Percentiles rank a stretch among this genome's conserved stretches.
Conservation (phyloP, 2,797 vertebrate genomes). For the Gambelia wislizenii region DNA sequence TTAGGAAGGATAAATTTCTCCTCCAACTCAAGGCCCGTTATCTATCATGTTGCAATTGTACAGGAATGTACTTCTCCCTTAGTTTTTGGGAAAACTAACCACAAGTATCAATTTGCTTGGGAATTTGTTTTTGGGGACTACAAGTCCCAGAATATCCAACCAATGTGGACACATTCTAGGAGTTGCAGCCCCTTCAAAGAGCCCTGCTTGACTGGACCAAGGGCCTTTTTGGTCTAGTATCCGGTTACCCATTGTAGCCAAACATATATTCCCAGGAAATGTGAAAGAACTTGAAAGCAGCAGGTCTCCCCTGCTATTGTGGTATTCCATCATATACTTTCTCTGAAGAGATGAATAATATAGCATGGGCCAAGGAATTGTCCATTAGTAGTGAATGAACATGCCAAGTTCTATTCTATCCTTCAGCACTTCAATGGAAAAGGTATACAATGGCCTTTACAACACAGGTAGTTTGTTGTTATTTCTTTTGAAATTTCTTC, state of each 20-base stretch:
- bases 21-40: too few species aligned
- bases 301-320: background rate
- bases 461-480: background rate
- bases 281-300: background rate
- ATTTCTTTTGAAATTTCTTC: background rate
- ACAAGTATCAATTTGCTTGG: background rate
- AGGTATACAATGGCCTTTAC: background rate
- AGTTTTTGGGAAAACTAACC: too few species aligned
- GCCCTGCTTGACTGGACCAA: background rate
- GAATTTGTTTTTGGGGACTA: background rate
- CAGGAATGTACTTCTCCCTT: too few species aligned
- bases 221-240: background rate
- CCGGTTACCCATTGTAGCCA: background rate
- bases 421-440: constrained; percentile 25
- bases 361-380: background rate
- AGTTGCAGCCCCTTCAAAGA: background rate
- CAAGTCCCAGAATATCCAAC: background rate
- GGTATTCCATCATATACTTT: background rate
- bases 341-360: background rate
- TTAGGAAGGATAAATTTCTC: too few species aligned
- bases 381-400: background rate
- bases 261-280: background rate
- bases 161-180: background rate
- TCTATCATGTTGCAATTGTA: too few species aligned
- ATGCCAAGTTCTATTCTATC: background rate